phyloP scores from a whole-genome alignment of 2,113 vertebrate genomes.

The Ptychochromis oligacanthus region DNA sequence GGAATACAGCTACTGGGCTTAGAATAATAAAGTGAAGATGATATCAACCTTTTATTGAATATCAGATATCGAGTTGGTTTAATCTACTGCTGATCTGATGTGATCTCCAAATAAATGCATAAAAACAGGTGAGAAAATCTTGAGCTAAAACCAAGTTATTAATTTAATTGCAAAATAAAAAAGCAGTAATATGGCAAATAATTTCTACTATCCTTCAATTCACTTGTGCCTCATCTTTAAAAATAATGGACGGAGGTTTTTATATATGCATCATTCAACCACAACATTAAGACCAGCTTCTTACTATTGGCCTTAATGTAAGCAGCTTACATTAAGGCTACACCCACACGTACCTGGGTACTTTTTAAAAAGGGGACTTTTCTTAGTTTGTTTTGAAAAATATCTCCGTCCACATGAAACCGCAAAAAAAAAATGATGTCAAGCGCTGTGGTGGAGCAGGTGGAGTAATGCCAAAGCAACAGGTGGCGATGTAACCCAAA shows the following conservation, averaged over 20 bases:
- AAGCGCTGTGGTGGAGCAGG: no score
- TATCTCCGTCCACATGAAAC: no score
- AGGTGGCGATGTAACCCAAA: no score
- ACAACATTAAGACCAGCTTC: not conserved
- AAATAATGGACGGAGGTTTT: not conserved
- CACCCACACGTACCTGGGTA: no score
- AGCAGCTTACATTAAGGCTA: no score
- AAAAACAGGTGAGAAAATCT: not conserved
- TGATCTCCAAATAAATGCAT: not conserved
- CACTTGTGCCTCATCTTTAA: not conserved
- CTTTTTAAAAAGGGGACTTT: no score
- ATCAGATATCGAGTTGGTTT: not conserved
- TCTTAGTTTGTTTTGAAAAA: no score
- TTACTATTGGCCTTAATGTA: no score
- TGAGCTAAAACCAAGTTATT: not conserved
- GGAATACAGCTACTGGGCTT: constrained; percentile 11
- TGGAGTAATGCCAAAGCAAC: no score
- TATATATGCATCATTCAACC: not conserved
- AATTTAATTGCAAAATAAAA: not conserved
- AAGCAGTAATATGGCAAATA: not conserved
- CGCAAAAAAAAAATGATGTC: no score
- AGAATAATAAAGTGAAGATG: constrained; percentile 22
- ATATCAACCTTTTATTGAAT: constrained; percentile 19
- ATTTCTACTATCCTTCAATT: not conserved
- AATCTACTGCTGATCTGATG: not conserved